Conservation (phyloP, 1,140 invertebrate genomes). For the Ips typographus region DNA sequence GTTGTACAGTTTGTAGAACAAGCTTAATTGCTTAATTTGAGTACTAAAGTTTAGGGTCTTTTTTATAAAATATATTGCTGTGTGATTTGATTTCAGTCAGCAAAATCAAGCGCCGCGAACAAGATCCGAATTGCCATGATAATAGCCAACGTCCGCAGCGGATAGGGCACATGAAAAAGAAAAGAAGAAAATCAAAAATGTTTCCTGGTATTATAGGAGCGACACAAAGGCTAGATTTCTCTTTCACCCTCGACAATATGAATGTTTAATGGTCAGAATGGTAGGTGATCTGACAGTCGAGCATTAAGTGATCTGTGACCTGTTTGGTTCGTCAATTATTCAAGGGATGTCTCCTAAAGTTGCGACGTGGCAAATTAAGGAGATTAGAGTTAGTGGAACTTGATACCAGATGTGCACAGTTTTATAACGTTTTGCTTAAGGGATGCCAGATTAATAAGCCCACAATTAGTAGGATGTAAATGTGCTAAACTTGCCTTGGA, state of each 20-base stretch:
- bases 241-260: neutral
- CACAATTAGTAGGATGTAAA: too few relatives aligned
- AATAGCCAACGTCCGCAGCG: too few relatives aligned
- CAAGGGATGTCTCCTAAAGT: neutral
- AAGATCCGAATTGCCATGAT: too few relatives aligned
- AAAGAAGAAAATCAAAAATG: neutral
- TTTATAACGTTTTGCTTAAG: neutral
- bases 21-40: too few relatives aligned
- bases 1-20: too few relatives aligned
- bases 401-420: neutral
- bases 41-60: too few relatives aligned
- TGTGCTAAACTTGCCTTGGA: too few relatives aligned
- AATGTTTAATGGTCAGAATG: conserved; percentile 4
- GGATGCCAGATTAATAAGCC: too few relatives aligned
- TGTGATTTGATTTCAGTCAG: neutral
- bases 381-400: neutral
- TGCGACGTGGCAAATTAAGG: conserved; percentile 13
- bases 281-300: conserved; percentile 6
- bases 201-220: too few relatives aligned
- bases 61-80: too few relatives aligned
- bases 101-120: neutral
- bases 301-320: conserved; percentile 11
- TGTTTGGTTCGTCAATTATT: conserved; percentile 6
- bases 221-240: too few relatives aligned
- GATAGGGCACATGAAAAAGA: too few relatives aligned